Conservation (phyloP, 2,797 vertebrate genomes). For the Macropodus opercularis region DNA sequence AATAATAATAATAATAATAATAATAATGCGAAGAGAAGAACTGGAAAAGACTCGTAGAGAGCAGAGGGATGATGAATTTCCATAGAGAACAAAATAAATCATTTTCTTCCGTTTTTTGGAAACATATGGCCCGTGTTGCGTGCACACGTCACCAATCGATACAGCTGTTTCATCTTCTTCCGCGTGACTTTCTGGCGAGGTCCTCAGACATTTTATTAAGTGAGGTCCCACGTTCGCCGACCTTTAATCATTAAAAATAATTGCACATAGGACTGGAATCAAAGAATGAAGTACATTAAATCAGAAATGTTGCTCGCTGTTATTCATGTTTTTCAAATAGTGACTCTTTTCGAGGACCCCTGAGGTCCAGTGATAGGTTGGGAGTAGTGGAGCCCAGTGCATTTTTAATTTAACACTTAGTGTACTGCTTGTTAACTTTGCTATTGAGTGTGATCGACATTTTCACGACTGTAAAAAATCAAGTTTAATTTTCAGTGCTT, state of each 20-base stretch:
- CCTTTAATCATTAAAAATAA: neutral
- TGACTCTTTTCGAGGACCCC: neutral
- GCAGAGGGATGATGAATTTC: slow-evolving; percentile 52
- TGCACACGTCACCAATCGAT: slow-evolving; percentile 75
- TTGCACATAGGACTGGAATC: neutral
- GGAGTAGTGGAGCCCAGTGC: neutral
- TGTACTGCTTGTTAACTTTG: neutral
- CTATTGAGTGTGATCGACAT: no score
- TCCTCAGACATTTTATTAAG: neutral
- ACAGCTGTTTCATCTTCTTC: slow-evolving; percentile 33
- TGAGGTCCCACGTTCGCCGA: neutral
- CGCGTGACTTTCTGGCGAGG: neutral
- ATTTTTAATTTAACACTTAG: slow-evolving; percentile 4
- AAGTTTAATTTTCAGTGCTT: no score
- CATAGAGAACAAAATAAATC: slow-evolving; percentile 52
- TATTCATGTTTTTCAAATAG: neutral
- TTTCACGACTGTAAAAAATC: no score
- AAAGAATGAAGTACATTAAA: neutral
- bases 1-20: neutral
- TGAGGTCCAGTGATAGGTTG: neutral
- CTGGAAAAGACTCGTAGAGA: neutral
- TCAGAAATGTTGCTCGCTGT: neutral
- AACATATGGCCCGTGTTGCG: slow-evolving; percentile 45
- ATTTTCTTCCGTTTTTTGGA: slow-evolving; percentile 44
- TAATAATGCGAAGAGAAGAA: neutral